These are phyloP conservation scores for Ctenochaetus hawaiiensis DNA, from an alignment of 2,797 vertebrate species.

Conservation along the genomic window DNA sequence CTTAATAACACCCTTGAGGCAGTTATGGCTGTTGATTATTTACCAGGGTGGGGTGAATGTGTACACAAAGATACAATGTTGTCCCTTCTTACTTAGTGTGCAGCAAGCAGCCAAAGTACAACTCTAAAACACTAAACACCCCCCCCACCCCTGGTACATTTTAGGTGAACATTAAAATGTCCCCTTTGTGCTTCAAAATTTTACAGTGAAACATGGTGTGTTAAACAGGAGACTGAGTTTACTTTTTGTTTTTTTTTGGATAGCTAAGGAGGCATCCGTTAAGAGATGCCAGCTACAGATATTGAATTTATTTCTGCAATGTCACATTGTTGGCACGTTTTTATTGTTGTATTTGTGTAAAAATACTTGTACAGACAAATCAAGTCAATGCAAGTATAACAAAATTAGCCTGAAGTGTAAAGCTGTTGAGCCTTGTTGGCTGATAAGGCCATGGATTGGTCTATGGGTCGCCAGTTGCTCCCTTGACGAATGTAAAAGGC, in stretches of 20 bases:
- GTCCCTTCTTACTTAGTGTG: neutral
- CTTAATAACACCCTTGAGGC: neutral
- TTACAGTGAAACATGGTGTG: neutral
- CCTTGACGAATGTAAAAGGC: neutral
- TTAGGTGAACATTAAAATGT: neutral
- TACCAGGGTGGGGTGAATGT: conserved; percentile 1
- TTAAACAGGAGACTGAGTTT: neutral
- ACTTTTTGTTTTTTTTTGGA: neutral
- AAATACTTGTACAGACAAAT: neutral
- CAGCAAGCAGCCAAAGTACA: neutral
- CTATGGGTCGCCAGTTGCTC: neutral
- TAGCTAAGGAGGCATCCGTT: neutral
- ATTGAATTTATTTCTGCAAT: neutral
- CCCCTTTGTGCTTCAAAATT: neutral
- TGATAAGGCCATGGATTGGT: neutral
- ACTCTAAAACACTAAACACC: too few relatives aligned
- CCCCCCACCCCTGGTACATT: neutral
- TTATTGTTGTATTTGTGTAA: too few relatives aligned
- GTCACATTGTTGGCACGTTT: neutral
- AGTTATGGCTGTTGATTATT: conserved; percentile 30
- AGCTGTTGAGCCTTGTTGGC: neutral
- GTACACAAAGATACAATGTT: neutral
- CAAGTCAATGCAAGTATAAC: too few relatives aligned
- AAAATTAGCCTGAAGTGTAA: neutral
- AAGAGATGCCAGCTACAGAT: neutral